Evolutionary conservation across 2,888 invertebrate species (phyloP), one percentile per base, ranked within the genome.

Genomic region (Bombyx huttoni): DNA sequence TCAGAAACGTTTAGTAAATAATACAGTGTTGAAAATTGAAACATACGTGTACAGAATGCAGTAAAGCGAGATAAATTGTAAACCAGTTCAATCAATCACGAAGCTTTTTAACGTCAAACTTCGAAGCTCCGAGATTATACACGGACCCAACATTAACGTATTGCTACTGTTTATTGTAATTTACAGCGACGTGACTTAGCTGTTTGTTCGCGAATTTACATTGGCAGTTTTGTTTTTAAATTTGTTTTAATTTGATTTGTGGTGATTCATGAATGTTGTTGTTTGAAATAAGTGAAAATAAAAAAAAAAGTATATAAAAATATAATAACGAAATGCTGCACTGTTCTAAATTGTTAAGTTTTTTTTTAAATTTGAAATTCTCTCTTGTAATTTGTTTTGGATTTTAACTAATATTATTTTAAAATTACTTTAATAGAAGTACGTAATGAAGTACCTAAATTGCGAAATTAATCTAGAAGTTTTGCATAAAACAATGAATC

Each of bases 21-120:
- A 50, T 46, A 13, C 33, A n/a, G 13, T 46, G 48, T 24, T 33
- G 49, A 12, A 40, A 40, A 40, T 40, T 13, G 47, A 47, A 47
- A 14, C 47, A 48, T 52, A 56, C 45, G 14, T 13, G 46, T 24
- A 51, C 12, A 52, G 45, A 10, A 48, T 46, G 52, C 49, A 46
- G 48, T 48, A 47, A 13, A 49, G 24, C n/a, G 33, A 49, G 49
- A 46, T 13, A 50, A 34, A 52, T 56, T 57, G 58, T 63, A 58
- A 60, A 65, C 62, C 62, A 63, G 59, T 62, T 59, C 58, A 54
- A 75, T 80, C 74, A 75, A 79, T 80, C 76, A 72, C 60, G 58
- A 54, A 62, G 64, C 67, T 73, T 63, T 71, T 73, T 72, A 71
- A 73, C 64, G 71, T 75, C 68, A 59, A 78, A 79, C 63, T 78